Evolutionary conservation across 2,888 invertebrate species (phyloP).

Genomic region (Liodrosophila aerea): DNA sequence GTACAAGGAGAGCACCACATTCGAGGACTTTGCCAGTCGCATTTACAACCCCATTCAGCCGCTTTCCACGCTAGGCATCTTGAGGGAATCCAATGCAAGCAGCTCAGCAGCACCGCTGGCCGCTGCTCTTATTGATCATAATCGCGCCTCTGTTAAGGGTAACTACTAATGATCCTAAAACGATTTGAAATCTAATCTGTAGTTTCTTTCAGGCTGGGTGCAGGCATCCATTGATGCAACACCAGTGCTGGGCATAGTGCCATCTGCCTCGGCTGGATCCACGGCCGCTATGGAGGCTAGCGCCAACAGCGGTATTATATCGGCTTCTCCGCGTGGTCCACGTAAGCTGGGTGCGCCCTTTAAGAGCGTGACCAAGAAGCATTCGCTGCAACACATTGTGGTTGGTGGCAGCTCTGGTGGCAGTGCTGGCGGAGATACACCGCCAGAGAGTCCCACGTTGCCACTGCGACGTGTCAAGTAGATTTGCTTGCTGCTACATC

Average conservation of each 20-base stretch:
- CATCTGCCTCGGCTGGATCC: slow-evolving; percentile 78
- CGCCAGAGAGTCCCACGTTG: slow-evolving; percentile 81
- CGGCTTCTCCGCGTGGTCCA: slow-evolving; percentile 79
- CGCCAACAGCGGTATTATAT: slow-evolving; percentile 46
- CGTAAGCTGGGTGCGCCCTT: slow-evolving; percentile 80
- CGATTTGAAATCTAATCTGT: neutral
- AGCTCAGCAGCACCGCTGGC: slow-evolving; percentile 83
- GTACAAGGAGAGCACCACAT: slow-evolving; percentile 93
- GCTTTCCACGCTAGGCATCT: slow-evolving; percentile 61
- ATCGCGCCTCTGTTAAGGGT: slow-evolving; percentile 82
- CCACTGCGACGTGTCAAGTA: slow-evolving; percentile 81
- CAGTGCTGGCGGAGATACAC: slow-evolving; percentile 53
- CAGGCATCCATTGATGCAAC: slow-evolving; percentile 80
- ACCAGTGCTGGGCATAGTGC: slow-evolving; percentile 69
- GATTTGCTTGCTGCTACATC: slow-evolving; percentile 29
- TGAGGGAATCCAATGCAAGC: slow-evolving; percentile 70
- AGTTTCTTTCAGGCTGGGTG: slow-evolving; percentile 77
- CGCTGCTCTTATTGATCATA: slow-evolving; percentile 85
- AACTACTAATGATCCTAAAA: slow-evolving; percentile 8
- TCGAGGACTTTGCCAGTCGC: slow-evolving; percentile 92
- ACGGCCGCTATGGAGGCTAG: slow-evolving; percentile 79
- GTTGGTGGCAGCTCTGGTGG: slow-evolving; percentile 52
- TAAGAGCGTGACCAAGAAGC: slow-evolving; percentile 79
- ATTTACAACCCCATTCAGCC: slow-evolving; percentile 87
- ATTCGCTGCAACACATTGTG: slow-evolving; percentile 69